phyloP scores from a whole-genome alignment of 2,113 vertebrate genomes.

The Nothoprocta pentlandii region DNA sequence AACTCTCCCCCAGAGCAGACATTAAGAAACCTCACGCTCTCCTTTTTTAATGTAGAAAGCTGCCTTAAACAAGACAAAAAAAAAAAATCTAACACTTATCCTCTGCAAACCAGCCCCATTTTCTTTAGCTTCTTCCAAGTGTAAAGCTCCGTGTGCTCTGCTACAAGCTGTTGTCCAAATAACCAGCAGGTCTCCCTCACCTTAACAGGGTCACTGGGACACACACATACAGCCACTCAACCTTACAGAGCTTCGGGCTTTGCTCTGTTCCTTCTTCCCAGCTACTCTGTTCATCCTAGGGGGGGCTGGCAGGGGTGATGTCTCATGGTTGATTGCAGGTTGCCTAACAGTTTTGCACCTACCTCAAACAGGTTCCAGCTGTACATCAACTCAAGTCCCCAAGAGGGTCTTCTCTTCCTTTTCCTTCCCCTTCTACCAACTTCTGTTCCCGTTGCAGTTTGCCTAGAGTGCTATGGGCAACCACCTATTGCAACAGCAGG shows the following conservation, averaged over 20 bases:
- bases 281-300: neutral
- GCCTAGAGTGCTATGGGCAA: neutral
- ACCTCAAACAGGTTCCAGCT: constrained; percentile 2
- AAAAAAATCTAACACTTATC: neutral
- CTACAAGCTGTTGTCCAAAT: neutral
- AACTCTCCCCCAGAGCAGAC: neutral
- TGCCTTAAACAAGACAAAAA: neutral
- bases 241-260: neutral
- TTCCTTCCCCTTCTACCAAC: neutral
- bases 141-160: neutral
- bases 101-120: neutral
- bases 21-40: neutral
- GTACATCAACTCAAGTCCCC: neutral
- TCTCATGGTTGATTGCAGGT: neutral
- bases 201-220: neutral
- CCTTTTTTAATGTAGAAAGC: neutral
- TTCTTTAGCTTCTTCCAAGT: neutral
- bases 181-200: neutral
- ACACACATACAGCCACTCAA: neutral
- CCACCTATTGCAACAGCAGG: neutral
- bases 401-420: neutral
- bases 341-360: neutral
- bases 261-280: neutral
- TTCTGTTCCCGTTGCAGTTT: neutral
- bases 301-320: neutral